These are phyloP conservation scores for Leuciscus idus DNA, from an alignment of 2,113 vertebrate genomes.

Conservation along the genomic window DNA sequence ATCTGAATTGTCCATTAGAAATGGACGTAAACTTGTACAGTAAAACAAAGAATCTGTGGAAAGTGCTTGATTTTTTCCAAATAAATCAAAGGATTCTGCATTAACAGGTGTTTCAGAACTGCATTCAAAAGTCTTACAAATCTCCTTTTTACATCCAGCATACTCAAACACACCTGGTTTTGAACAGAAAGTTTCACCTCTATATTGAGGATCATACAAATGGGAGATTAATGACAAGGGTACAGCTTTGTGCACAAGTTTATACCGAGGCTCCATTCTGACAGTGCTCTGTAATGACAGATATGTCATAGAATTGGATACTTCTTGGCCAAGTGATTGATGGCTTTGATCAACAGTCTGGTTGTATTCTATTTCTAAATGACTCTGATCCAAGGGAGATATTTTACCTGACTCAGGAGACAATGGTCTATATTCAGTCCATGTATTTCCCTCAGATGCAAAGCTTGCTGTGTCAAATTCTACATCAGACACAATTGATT, in stretches of 20 bases:
- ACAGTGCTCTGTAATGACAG: constrained; percentile 17
- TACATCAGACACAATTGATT: constrained; percentile 38
- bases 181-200: constrained; percentile 64
- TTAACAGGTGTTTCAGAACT: constrained; percentile 8
- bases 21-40: constrained; percentile 38
- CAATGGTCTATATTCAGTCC: constrained; percentile 31
- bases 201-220: constrained; percentile 69
- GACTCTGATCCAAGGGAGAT: background rate
- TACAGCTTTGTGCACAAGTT: constrained; percentile 60
- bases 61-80: background rate
- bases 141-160: constrained; percentile 52
- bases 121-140: constrained; percentile 10
- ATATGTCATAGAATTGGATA: background rate
- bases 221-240: constrained; percentile 66
- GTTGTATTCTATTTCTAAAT: background rate
- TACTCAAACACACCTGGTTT: constrained; percentile 65
- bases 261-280: constrained; percentile 57
- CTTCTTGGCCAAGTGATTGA: background rate
- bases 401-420: constrained; percentile 54
- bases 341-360: background rate
- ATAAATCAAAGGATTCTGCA: constrained; percentile 12
- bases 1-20: constrained; percentile 30
- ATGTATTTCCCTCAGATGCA: constrained; percentile 21
- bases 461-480: constrained; percentile 26
- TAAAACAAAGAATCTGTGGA: constrained; percentile 53